Percentiles rank a stretch among this genome's conserved stretches.
Conservation (phyloP, 1,140 invertebrate genomes). For the Apis mellifera region Amel_HAv3.1 CM009934.2:4663001-4663500, state of each 20-base stretch:
- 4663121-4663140: background rate
- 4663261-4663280: conserved; percentile 68
- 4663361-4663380: conserved; percentile 6
- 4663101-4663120: background rate
- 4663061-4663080: conserved; percentile 21
- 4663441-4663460: background rate
- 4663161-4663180: background rate
- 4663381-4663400: conserved; percentile 10
- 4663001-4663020: conserved; percentile 63
- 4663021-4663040: conserved; percentile 11
- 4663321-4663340: conserved; percentile 68
- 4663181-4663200: background rate
- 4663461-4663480: background rate
- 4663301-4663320: conserved; percentile 55
- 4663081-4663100: too few species aligned
- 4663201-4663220: background rate
- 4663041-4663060: conserved; percentile 41
- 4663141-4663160: background rate
- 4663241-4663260: conserved; percentile 17
- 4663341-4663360: conserved; percentile 17
- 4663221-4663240: conserved; percentile 55
- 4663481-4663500: background rate
- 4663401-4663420: background rate
- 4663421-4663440: too few species aligned
- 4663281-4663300: conserved; percentile 71